Conservation (phyloP, 2,888 invertebrate genomes). For the Strigamia maritima region DNA sequence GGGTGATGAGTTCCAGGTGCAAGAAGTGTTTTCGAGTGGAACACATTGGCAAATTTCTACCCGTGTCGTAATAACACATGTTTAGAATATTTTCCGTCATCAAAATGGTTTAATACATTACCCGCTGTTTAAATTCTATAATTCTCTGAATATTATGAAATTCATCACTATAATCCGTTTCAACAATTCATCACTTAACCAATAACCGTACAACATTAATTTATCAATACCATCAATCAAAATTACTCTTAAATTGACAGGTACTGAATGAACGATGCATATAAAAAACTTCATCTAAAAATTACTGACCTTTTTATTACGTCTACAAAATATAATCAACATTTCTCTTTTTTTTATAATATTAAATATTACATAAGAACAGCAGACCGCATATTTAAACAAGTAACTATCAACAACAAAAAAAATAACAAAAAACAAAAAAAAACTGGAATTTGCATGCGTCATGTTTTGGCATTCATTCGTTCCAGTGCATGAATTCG, state of each 20-base stretch:
- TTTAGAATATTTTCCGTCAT: neutral
- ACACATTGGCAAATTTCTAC: neutral
- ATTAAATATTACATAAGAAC: neutral
- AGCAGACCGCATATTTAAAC: neutral
- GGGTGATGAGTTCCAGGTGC: constrained; percentile 29
- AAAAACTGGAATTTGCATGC: neutral
- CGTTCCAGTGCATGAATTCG: constrained; percentile 25
- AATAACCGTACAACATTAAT: neutral
- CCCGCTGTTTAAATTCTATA: neutral
- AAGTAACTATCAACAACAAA: neutral
- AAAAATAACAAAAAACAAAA: neutral
- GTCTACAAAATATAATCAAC: neutral
- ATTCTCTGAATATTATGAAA: neutral
- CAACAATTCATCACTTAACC: neutral
- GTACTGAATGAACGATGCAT: neutral
- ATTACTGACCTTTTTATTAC: neutral
- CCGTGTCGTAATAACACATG: constrained; percentile 6
- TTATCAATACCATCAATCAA: neutral
- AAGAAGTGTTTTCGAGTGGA: neutral
- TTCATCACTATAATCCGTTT: neutral
- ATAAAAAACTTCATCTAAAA: neutral
- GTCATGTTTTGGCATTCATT: constrained; percentile 31
- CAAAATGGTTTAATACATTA: neutral
- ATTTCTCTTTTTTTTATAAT: neutral
- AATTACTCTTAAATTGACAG: neutral